Base-by-base conservation (phyloP, 1,140 invertebrate species). In the Camponotus vicinus region DNA sequence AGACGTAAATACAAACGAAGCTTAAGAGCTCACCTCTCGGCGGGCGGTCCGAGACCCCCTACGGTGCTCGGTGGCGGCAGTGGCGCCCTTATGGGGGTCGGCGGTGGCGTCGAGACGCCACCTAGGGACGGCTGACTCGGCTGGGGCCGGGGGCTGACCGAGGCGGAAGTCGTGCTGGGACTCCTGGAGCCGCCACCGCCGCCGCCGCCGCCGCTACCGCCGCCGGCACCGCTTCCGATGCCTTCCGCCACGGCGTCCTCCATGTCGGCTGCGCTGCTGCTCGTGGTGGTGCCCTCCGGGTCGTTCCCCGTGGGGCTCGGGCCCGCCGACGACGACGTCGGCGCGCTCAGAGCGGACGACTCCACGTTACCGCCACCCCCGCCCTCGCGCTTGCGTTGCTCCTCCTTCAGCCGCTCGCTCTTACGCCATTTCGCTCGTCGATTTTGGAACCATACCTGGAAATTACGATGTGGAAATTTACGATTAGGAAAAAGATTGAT, bases 361-460 rank as follows among this genome's bases (percentile, higher is more conserved):
- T 89, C 90, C 18, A 86, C 45, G 45, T 73, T 64, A 13, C 87
- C 87, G 77, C 96, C 94, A 61, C 96, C 94, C 86, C 96, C 95
- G 27, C 97, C 97, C 69, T 96, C 96, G 67, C 98, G 95, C 93
- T 98, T 98, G 76, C 97, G 95, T 93, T 98, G 98, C 93, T 98
- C 98, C 92, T 98, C 98, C 95, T 98, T 98, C 91, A 98, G 96
- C 27, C 98, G 96, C 93, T 98, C 98, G 57, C 97, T 98, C 95
- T 99, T 99, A 84, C 98, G 96, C 98, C 98, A 99, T 95, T 99
- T 99, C 49, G 98, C 98, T 64, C 98, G 95, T 49, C 98, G 96
- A 93, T 99, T 99, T 97, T 99, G 98, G 93, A 99, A 99, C 98
- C 98, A 99, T 2, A 99, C 98, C 98, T 98, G 93, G 9, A 89